Evolutionary conservation across 2,888 invertebrate species (phyloP).

Genomic region (Parnassius mnemosyne): DNA sequence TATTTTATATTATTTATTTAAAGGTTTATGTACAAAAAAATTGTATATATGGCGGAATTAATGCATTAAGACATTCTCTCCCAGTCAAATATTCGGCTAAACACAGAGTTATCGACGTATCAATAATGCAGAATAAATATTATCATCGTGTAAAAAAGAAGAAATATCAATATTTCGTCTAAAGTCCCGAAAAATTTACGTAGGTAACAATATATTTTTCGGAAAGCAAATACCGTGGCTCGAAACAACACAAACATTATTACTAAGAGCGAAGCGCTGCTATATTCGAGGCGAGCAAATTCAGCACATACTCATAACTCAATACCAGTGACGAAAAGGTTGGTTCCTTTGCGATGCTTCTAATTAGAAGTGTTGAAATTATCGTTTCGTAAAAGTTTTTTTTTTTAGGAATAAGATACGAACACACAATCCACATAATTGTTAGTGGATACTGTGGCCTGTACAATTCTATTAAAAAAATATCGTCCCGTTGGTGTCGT

Average conservation of each 20-base stretch:
- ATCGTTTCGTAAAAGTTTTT: not conserved
- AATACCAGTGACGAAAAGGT: conserved; percentile 15
- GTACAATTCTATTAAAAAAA: no score
- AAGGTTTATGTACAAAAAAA: no score
- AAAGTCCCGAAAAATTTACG: not conserved
- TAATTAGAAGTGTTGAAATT: conserved; percentile 6
- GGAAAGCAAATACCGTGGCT: conserved; percentile 10
- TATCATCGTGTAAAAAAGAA: not conserved
- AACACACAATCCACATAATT: no score
- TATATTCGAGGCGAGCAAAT: conserved; percentile 10
- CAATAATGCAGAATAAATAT: no score
- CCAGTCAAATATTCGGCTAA: no score
- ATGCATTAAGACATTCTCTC: no score
- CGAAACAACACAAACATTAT: conserved; percentile 18
- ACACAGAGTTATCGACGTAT: no score
- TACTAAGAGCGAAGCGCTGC: conserved; percentile 20
- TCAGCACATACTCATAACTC: conserved; percentile 11
- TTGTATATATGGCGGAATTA: no score
- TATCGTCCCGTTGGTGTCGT: no score
- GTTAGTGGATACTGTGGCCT: no score
- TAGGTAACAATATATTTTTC: conserved; percentile 14
- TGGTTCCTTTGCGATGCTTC: not conserved
- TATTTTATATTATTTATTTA: no score
- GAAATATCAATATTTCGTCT: conserved; percentile 4
- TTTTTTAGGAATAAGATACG: not conserved